phyloP scores from a whole-genome alignment of 1,140 invertebrate genomes.

The Drosophila sp. region DNA sequence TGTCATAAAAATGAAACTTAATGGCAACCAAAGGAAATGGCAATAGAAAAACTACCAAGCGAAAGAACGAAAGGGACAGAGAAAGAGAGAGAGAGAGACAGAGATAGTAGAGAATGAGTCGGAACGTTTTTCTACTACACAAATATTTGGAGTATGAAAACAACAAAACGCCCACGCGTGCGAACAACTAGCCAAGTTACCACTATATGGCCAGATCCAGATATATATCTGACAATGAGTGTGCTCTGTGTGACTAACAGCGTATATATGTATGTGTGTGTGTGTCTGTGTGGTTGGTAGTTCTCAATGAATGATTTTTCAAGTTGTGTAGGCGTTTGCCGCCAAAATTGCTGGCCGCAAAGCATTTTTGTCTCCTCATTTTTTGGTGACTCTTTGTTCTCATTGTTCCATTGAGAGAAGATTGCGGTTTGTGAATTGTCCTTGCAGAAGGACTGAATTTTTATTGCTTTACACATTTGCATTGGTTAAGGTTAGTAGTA shows the following conservation, averaged over 20 bases:
- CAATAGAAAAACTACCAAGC: slow-evolving; percentile 24
- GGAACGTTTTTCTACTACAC: slow-evolving; percentile 68
- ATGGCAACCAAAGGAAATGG: slow-evolving; percentile 54
- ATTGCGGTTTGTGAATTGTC: slow-evolving; percentile 30
- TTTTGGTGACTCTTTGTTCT: neutral
- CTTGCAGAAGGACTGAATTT: slow-evolving; percentile 26
- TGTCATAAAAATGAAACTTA: slow-evolving; percentile 79
- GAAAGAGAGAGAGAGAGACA: slow-evolving; percentile 15
- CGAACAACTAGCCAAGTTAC: slow-evolving; percentile 28
- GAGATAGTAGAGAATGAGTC: slow-evolving; percentile 20
- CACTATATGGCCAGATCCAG: neutral
- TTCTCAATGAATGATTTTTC: slow-evolving; percentile 78
- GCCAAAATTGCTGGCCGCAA: slow-evolving; percentile 64
- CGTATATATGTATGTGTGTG: slow-evolving; percentile 20
- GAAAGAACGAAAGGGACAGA: neutral
- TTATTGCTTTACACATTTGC: slow-evolving; percentile 43
- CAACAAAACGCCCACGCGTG: slow-evolving; percentile 48
- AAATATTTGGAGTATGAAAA: slow-evolving; percentile 79
- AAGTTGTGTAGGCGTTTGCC: slow-evolving; percentile 72
- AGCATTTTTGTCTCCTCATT: neutral
- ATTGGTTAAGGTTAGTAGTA: slow-evolving; percentile 22
- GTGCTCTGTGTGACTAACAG: slow-evolving; percentile 12
- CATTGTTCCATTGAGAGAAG: slow-evolving; percentile 66
- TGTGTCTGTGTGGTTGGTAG: slow-evolving; percentile 22
- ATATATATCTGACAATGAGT: slow-evolving; percentile 21